These are phyloP conservation scores for Pseudococcus viburni DNA, from an alignment of 2,888 invertebrate genomes.

Conservation along the genomic window DNA sequence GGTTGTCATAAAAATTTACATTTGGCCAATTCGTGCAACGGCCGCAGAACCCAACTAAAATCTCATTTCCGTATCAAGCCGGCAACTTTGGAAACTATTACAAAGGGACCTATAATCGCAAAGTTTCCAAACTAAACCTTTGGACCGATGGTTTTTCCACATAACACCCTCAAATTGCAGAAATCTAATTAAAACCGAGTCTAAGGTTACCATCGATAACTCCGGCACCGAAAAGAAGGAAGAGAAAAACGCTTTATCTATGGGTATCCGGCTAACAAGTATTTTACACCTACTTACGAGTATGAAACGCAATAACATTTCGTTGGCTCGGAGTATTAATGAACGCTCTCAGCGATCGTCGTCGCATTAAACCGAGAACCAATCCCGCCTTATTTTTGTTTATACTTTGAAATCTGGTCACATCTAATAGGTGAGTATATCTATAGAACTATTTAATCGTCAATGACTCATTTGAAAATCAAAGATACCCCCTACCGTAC, in stretches of 20 bases:
- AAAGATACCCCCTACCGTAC: not conserved
- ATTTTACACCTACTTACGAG: slow-evolving; percentile 48
- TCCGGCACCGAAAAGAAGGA: not conserved
- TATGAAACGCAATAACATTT: slow-evolving; percentile 48
- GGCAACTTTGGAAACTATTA: not conserved
- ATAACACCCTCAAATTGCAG: not conserved
- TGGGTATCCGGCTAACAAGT: not conserved
- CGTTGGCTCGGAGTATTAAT: slow-evolving; percentile 24
- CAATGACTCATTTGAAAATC: slow-evolving; percentile 6
- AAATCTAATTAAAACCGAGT: slow-evolving; percentile 6
- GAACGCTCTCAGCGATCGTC: slow-evolving; percentile 41
- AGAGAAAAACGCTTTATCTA: not conserved
- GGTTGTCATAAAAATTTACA: not conserved
- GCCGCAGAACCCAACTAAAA: no score
- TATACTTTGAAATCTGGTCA: slow-evolving; percentile 12
- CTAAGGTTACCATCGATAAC: not conserved
- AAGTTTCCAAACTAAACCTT: not conserved
- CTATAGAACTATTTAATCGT: not conserved
- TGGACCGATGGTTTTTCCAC: not conserved
- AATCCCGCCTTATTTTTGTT: not conserved
- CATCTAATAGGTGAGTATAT: not conserved
- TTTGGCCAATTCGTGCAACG: not conserved
- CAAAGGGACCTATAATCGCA: slow-evolving; percentile 11
- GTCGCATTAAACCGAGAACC: not conserved
- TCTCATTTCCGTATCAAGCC: not conserved